A percentile compares a stretch with the other conserved stretches of the same genome.
phyloP scores from a whole-genome alignment of 2,113 vertebrate species.

The Triplophysa tibetana region DNA sequence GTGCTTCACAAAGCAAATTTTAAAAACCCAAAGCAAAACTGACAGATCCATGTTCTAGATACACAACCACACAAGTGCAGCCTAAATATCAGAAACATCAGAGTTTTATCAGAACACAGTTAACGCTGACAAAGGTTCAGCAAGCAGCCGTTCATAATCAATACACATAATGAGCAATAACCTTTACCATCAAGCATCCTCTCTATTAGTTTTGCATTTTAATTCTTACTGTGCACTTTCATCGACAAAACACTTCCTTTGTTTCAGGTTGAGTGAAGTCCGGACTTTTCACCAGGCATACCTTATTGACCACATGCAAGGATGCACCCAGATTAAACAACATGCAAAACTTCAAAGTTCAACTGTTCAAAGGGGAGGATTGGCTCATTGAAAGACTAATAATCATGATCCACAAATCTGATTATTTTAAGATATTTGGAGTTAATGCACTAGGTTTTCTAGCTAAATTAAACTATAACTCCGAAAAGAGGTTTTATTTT shows the following conservation, averaged over 20 bases:
- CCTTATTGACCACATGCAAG: background rate
- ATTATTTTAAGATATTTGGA: too few species aligned
- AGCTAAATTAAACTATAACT: too few species aligned
- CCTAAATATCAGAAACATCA: background rate
- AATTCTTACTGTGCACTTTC: constrained; percentile 15
- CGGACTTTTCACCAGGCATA: background rate
- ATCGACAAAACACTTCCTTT: constrained; percentile 12
- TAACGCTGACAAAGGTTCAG: background rate
- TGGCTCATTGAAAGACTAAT: too few species aligned
- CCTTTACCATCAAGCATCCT: constrained; percentile 18
- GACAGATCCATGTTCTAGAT: background rate
- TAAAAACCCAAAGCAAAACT: background rate
- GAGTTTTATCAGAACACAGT: background rate
- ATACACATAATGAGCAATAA: constrained; percentile 33
- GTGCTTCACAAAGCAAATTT: too few species aligned
- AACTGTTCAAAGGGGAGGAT: too few species aligned
- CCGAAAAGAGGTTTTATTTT: too few species aligned
- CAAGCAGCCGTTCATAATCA: constrained; percentile 11
- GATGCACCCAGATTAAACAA: background rate
- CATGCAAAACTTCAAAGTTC: too few species aligned
- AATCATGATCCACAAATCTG: too few species aligned
- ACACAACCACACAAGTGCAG: background rate
- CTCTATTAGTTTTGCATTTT: constrained; percentile 22
- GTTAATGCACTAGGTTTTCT: too few species aligned
- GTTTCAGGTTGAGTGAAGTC: background rate